phyloP scores from a whole-genome alignment of 2,888 invertebrate species.

The Synanthedon andrenaeformis region DNA sequence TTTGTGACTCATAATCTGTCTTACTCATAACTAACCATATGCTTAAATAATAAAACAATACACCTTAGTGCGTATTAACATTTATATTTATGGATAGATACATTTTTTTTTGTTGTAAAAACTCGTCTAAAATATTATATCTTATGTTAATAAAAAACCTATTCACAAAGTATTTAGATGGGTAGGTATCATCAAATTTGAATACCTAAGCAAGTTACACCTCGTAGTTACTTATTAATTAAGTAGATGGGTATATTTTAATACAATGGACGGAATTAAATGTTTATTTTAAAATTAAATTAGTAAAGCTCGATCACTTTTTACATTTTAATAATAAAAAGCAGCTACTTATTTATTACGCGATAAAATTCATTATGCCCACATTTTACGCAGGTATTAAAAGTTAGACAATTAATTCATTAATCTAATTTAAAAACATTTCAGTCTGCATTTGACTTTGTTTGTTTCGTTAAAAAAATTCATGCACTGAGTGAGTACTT shows the following conservation, averaged over 20 bases:
- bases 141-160: conserved; percentile 31
- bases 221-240: conserved; percentile 2
- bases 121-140: conserved; percentile 23
- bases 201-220: conserved; percentile 14
- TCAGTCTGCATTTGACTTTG: conserved; percentile 57
- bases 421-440: conserved; percentile 37
- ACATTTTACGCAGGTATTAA: conserved; percentile 27
- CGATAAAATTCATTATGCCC: conserved; percentile 27
- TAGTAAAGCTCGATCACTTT: conserved; percentile 66
- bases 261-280: conserved; percentile 42
- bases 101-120: conserved; percentile 21
- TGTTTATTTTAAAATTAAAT: conserved; percentile 41
- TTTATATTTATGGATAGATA: conserved; percentile 47
- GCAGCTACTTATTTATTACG: not conserved
- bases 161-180: conserved; percentile 35
- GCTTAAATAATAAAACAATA: conserved; percentile 21
- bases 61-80: conserved; percentile 53
- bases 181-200: conserved; percentile 18
- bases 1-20: conserved; percentile 1
- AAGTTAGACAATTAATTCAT: conserved; percentile 33
- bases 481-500: not conserved
- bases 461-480: conserved; percentile 22
- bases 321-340: conserved; percentile 21
- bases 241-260: conserved; percentile 12
- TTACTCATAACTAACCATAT: not conserved